These are phyloP conservation scores for Drosophila cardini DNA, from an alignment of 1,140 invertebrate genomes.

Conservation along the genomic window DNA sequence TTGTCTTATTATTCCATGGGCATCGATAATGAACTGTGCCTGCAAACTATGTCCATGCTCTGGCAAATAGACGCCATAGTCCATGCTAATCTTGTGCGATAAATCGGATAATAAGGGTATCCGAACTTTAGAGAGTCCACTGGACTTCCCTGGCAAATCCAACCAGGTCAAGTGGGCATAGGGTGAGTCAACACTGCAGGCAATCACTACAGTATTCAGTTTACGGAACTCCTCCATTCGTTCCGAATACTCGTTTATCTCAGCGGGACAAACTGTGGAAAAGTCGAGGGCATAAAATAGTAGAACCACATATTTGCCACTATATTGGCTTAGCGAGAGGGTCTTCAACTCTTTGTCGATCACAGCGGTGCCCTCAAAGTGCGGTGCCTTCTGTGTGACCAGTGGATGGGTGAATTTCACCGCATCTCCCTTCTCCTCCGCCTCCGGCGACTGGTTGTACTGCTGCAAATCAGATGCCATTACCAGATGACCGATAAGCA, in stretches of 20 bases:
- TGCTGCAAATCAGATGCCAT: not conserved
- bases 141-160: not conserved
- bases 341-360: slow-evolving; percentile 1
- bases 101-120: slow-evolving; percentile 16
- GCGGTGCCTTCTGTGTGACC: not conserved
- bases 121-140: slow-evolving; percentile 1
- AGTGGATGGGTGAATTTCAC: not conserved
- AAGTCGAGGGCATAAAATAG: slow-evolving; percentile 18
- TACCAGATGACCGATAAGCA: not conserved
- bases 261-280: not conserved
- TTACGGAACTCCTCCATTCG: slow-evolving; percentile 1
- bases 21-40: slow-evolving; percentile 16
- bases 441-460: not conserved
- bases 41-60: slow-evolving; percentile 3
- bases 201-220: slow-evolving; percentile 2
- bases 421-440: not conserved
- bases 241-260: slow-evolving; percentile 1
- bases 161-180: slow-evolving; percentile 7
- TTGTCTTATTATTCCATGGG: not conserved
- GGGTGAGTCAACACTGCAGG: slow-evolving; percentile 4
- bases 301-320: slow-evolving; percentile 17
- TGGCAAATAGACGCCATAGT: slow-evolving; percentile 23
- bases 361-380: slow-evolving; percentile 11
- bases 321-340: not conserved
- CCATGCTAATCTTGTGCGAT: not conserved